Conservation (phyloP, 64 coral and sea anemone species). For the Catalaphyllia jardinei region DNA sequence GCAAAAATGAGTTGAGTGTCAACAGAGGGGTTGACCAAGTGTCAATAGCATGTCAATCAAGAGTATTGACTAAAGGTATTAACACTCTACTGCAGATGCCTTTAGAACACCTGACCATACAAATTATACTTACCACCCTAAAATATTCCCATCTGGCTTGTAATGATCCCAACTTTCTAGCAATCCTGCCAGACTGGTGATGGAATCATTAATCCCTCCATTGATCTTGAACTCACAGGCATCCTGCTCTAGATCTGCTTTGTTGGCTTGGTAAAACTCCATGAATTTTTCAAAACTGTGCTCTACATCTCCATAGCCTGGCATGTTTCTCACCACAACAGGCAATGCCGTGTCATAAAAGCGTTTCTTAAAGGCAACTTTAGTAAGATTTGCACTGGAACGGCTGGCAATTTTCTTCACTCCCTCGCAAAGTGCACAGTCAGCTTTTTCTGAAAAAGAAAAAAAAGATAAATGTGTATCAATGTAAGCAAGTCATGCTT, state of each 20-base stretch:
- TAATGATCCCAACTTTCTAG: slow-evolving; percentile 72
- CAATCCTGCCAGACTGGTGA: slow-evolving; percentile 38
- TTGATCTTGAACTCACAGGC: slow-evolving; percentile 72
- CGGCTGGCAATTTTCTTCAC: slow-evolving; percentile 35
- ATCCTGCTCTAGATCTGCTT: slow-evolving; percentile 69
- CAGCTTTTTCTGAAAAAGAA: slow-evolving; percentile 60
- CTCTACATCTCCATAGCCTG: slow-evolving; percentile 54
- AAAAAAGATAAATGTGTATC: not conserved
- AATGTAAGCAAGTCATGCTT: not conserved
- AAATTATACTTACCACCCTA: slow-evolving; percentile 63
- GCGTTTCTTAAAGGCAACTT: slow-evolving; percentile 68
- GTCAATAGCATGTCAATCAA: too few relatives aligned
- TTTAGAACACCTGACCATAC: not conserved
- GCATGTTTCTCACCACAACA: slow-evolving; percentile 70
- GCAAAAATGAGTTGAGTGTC: too few relatives aligned
- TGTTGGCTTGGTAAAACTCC: slow-evolving; percentile 51
- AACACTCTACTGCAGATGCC: too few relatives aligned
- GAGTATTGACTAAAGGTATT: not conserved
- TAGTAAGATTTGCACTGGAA: slow-evolving; percentile 60
- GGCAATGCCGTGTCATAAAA: slow-evolving; percentile 74
- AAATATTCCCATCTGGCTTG: slow-evolving; percentile 48
- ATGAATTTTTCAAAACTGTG: slow-evolving; percentile 76
- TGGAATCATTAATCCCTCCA: slow-evolving; percentile 34
- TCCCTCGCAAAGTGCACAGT: slow-evolving; percentile 72
- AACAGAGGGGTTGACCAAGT: too few relatives aligned